phyloP scores from a whole-genome alignment of 53 echinoderm and acorn worm genomes.

The Luidia sarsii region DNA sequence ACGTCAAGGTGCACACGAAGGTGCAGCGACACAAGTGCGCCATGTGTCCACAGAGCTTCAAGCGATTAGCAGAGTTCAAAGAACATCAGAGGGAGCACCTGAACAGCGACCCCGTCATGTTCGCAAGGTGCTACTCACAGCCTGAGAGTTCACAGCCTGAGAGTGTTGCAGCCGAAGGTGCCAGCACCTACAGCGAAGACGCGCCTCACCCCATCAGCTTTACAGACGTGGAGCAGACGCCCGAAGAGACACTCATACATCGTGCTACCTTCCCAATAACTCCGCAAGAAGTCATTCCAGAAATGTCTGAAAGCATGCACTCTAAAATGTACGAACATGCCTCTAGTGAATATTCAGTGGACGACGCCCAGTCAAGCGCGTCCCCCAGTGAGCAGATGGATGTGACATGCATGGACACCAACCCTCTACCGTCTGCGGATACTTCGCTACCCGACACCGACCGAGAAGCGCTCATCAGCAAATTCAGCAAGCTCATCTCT shows the following conservation, averaged over 20 bases:
- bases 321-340: too few species aligned
- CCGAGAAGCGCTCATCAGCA: background rate
- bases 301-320: too few species aligned
- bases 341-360: background rate
- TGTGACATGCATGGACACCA: background rate
- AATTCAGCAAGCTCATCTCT: constrained; percentile 26
- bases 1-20: constrained; percentile 29
- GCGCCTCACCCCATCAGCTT: constrained; percentile 3
- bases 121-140: constrained; percentile 4
- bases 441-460: background rate
- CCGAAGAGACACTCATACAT: constrained; percentile 1
- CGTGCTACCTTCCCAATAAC: too few species aligned
- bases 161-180: background rate
- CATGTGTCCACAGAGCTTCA: constrained; percentile 36
- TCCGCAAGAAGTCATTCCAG: too few species aligned
- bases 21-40: constrained; percentile 18
- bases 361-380: too few species aligned
- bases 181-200: background rate
- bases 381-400: too few species aligned
- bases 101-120: constrained; percentile 17
- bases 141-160: background rate
- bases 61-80: constrained; percentile 23
- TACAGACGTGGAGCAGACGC: background rate
- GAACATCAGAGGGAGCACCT: constrained; percentile 44
- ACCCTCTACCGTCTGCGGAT: background rate